Evolutionary conservation across 1,140 invertebrate genomes (phyloP).

Genomic region (Physella acuta): DNA sequence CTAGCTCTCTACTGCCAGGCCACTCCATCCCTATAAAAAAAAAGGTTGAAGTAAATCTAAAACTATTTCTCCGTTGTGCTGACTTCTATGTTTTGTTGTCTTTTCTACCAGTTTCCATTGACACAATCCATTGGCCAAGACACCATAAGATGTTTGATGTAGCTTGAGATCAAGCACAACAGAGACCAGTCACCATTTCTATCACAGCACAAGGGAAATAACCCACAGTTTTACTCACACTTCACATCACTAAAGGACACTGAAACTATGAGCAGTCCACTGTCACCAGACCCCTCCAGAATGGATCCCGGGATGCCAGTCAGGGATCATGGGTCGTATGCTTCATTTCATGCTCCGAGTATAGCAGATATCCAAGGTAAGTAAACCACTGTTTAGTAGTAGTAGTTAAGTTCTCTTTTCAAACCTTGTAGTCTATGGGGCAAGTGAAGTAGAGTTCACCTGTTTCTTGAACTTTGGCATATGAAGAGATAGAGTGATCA

Average conservation of each 20-base stretch:
- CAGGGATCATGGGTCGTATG: conserved; percentile 47
- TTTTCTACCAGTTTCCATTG: neutral
- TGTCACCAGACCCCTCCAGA: conserved; percentile 8
- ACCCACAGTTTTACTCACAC: neutral
- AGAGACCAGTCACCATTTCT: neutral
- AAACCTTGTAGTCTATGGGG: too few species aligned
- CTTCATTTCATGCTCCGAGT: conserved; percentile 40
- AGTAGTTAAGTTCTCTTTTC: neutral
- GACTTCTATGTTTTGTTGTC: too few species aligned
- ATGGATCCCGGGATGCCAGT: conserved; percentile 35
- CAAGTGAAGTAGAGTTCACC: too few species aligned
- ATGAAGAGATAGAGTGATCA: too few species aligned
- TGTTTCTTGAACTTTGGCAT: too few species aligned
- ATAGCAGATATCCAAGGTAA: conserved; percentile 51
- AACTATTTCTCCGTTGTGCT: too few species aligned
- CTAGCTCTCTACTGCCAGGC: too few species aligned
- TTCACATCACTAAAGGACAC: neutral
- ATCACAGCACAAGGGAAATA: neutral
- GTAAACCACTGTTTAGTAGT: neutral
- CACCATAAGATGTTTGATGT: conserved; percentile 18
- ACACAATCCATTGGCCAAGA: neutral
- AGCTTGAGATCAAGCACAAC: conserved; percentile 10
- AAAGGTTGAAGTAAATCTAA: too few species aligned
- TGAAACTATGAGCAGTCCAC: conserved; percentile 23
- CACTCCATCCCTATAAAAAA: too few species aligned